A percentile compares a stretch with the other conserved stretches of the same genome.
These are phyloP conservation scores for Diarsia mendica DNA, from an alignment of 2,888 invertebrate species.

Conservation along the genomic window DNA sequence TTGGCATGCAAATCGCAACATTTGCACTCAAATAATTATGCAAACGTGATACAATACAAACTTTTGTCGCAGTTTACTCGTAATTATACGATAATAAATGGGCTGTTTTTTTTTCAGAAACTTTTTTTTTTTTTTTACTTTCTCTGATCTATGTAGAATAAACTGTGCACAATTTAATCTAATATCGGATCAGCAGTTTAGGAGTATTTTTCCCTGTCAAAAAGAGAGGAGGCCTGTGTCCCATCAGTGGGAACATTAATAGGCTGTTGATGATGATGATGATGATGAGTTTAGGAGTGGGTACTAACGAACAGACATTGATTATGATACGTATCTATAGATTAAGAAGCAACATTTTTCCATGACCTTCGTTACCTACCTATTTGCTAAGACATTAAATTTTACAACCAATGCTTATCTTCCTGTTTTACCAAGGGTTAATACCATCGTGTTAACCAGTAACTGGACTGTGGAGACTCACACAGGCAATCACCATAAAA, in stretches of 20 bases:
- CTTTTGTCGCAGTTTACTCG: conserved; percentile 24
- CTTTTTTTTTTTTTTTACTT: too few relatives aligned
- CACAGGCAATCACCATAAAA: not conserved
- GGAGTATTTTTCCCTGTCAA: too few relatives aligned
- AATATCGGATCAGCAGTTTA: not conserved
- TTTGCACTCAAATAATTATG: conserved; percentile 43
- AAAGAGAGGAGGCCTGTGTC: too few relatives aligned
- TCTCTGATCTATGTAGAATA: too few relatives aligned
- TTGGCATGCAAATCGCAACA: conserved; percentile 53
- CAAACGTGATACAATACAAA: conserved; percentile 38
- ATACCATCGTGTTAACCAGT: not conserved
- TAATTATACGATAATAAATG: too few relatives aligned
- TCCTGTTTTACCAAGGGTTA: not conserved
- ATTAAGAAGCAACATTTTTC: not conserved
- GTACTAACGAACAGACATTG: too few relatives aligned
- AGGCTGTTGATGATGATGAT: too few relatives aligned
- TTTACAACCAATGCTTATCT: not conserved
- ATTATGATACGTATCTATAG: not conserved
- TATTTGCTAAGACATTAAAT: not conserved
- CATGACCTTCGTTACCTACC: not conserved
- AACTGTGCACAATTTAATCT: not conserved
- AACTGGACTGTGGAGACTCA: not conserved
- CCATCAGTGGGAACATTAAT: too few relatives aligned
- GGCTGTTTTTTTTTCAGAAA: too few relatives aligned
- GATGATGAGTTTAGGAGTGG: too few relatives aligned